Base-by-base conservation (phyloP, 92 coral and sea anemone species). In the Diadumene lineata region DNA sequence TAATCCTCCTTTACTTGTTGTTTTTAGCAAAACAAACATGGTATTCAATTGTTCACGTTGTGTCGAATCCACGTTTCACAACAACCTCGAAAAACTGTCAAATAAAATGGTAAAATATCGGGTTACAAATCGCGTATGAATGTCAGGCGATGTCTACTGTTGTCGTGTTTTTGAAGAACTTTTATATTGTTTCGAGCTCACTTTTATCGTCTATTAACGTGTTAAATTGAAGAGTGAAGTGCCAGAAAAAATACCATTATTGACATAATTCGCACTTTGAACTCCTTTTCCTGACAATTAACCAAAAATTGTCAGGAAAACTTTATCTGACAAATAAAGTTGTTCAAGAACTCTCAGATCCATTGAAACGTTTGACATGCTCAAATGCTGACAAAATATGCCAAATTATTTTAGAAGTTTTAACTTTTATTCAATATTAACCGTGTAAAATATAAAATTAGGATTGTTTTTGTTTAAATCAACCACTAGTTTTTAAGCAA, bases 1-100 rank as follows among this genome's bases (percentile, higher is more conserved):
- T 78, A 67, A 78, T 60, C 34, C 56, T 55, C 24, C 56, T 78
- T 13, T 33, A 60, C 82, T 56, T 62, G 75, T 58, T 64, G 70
- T 78, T 70, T 56, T 78, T 7, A n/a, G 2, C 10, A 13, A 50
- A 56, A 67, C 19, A 53, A 13, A 34, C 74, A 43, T 43, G 82
- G 82, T 31, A 56, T 23, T 4, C 19, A 56, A 7, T 72, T 7
- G 65, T 33, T 56, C 28, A 21, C 8, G 48, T 16, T 53, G 10
- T 13, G 10, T 21, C 8, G 3, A 3, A 9, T 53, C 58, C 58
- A 53, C 58, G 58, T 53, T 53, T 53, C 58, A 53, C 3, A 53
- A 53, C 58, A 53, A 53, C 58, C 58, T 53, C 3, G 58, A 44
- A 44, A 44, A 21, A 38, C 48, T 53, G 24, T 53, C 58, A 53